A percentile compares a stretch with the other conserved stretches of the same genome.
These are phyloP conservation scores for Hypanus sabinus DNA, from an alignment of 2,113 vertebrate species.

Conservation along the genomic window DNA sequence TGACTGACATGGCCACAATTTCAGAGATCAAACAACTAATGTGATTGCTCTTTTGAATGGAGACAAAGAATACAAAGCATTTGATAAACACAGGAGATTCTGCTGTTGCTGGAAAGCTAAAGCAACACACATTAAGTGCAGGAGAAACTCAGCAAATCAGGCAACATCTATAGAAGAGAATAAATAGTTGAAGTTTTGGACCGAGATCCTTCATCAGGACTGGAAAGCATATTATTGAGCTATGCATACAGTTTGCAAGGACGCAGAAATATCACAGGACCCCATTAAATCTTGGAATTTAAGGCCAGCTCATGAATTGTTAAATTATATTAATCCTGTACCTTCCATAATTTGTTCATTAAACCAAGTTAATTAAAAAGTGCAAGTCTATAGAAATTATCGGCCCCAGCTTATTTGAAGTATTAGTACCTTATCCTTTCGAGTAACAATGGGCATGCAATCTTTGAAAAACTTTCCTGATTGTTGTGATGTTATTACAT, in stretches of 20 bases:
- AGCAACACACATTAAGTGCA: too few species aligned
- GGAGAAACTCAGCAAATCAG: too few species aligned
- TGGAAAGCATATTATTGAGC: neutral
- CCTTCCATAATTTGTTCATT: neutral
- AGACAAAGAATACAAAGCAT: neutral
- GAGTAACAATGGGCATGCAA: neutral
- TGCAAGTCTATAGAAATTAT: neutral
- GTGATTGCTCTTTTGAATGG: neutral
- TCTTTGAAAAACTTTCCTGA: neutral
- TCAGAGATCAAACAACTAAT: neutral
- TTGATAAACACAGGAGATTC: too few species aligned
- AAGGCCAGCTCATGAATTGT: neutral
- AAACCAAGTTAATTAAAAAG: neutral
- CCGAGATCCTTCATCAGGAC: too few species aligned
- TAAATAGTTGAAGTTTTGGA: too few species aligned
- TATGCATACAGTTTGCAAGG: neutral
- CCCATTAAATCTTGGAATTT: neutral
- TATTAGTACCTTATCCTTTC: neutral
- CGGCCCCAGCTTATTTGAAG: neutral
- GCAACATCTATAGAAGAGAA: too few species aligned
- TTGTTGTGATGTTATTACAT: neutral
- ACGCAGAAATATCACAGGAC: neutral
- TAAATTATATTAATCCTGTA: neutral
- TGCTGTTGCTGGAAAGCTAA: too few species aligned
- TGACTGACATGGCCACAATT: neutral